Base-by-base conservation (phyloP, 2,888 invertebrate genomes). In the Uropetala carovei region DNA sequence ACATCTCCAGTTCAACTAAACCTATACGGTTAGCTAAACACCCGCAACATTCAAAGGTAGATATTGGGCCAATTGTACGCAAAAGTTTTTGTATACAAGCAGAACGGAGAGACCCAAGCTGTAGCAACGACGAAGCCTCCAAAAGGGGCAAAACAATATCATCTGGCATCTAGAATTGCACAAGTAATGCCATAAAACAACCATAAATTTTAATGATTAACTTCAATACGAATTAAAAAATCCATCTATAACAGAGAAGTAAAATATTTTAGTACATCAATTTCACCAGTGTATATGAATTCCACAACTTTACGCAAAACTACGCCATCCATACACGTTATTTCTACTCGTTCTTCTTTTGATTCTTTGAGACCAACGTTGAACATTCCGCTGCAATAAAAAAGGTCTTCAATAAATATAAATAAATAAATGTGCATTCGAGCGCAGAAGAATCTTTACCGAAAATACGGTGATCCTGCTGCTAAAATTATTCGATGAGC, bases 111-210 rank as follows among this genome's bases (percentile, higher is more conserved):
- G 64, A 64, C 0, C 89, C 56, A 43, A 89, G 43, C 13, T 89
- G 89, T 10, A 89, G 89, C 89, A 89, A 68, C n/a, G 89, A 64
- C 14, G 89, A 89, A 14, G 89, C 89, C 43, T 89, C 89, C 9
- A 89, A 64, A 43, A 89, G 60, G 0, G 89, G 59, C 43, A 89
- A 43, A 56, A 89, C 30, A 43, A 60, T 9, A 60, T 89, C 64
- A 60, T 89, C 89, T 10, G 89, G 43, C 0, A 64, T 64, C 89
- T 89, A 56, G 1, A 68, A 43, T 18, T 43, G 43, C 43, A 83
- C 60, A 60, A 75, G 11, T 11, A 27, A 75, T 75, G 22, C 13
- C 9, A 75, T 75, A 27, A 13, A 27, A 75, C 5, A 2, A 27
- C 22, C 75, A 75, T 7, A 68, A 8, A 68, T 27, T 75, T 75